These are phyloP conservation scores for Papilio demoleus DNA, from an alignment of 2,888 invertebrate genomes.

Conservation along the genomic window DNA sequence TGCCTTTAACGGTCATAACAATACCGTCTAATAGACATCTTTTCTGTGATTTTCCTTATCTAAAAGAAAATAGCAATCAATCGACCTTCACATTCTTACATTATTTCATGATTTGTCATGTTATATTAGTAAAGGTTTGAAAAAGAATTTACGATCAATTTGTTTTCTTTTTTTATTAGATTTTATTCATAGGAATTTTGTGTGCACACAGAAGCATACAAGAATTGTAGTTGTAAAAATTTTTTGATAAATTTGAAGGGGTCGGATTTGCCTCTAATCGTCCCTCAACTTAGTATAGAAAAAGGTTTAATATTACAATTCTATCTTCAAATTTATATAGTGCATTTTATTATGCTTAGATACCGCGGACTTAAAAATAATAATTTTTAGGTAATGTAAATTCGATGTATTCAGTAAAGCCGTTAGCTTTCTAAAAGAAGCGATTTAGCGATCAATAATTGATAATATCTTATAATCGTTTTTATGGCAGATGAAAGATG, in stretches of 20 bases:
- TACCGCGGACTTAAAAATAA: too few relatives aligned
- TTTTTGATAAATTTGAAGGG: too few relatives aligned
- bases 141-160: background rate
- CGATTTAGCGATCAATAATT: background rate
- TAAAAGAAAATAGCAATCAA: constrained; percentile 24
- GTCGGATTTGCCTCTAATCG: too few relatives aligned
- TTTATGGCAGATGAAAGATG: constrained; percentile 17
- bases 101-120: constrained; percentile 22
- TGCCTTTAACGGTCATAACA: constrained; percentile 61
- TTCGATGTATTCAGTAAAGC: too few relatives aligned
- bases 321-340: too few relatives aligned
- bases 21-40: constrained; percentile 33
- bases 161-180: background rate
- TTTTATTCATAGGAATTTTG: background rate
- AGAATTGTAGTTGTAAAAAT: background rate
- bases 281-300: too few relatives aligned
- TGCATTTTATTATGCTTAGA: too few relatives aligned
- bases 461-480: background rate
- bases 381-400: too few relatives aligned
- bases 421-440: too few relatives aligned
- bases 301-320: too few relatives aligned
- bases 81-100: constrained; percentile 34
- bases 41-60: constrained; percentile 41
- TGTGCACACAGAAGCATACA: background rate
- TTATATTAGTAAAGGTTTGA: constrained; percentile 2